Percentiles rank a stretch among this genome's conserved stretches.
These are phyloP conservation scores for Luehdorfia chinensis DNA, from an alignment of 1,140 invertebrate genomes.

Conservation along the genomic window DNA sequence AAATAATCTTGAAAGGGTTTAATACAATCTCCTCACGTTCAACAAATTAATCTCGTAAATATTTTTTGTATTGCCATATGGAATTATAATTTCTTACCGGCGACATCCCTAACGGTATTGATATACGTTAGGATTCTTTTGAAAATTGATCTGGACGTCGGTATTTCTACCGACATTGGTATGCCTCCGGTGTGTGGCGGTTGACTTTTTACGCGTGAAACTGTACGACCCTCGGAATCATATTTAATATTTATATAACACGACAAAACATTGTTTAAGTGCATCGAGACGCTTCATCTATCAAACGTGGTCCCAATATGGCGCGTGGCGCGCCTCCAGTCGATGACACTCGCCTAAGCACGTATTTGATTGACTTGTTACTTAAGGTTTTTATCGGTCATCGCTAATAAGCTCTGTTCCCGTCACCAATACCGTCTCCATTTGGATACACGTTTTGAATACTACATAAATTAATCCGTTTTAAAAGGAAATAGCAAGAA, in stretches of 20 bases:
- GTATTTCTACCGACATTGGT: slow-evolving; percentile 3
- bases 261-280: slow-evolving; percentile 18
- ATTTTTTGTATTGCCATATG: background rate
- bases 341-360: slow-evolving; percentile 32
- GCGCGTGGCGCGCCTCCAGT: slow-evolving; percentile 36
- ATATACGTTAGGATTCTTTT: background rate
- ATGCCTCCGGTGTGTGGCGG: slow-evolving; percentile 7
- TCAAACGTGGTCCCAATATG: slow-evolving; percentile 41
- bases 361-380: slow-evolving; percentile 51
- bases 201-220: slow-evolving; percentile 15
- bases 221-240: slow-evolving; percentile 5
- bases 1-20: too few species aligned
- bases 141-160: background rate
- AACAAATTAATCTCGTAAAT: background rate
- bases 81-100: slow-evolving; percentile 3
- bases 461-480: too few species aligned
- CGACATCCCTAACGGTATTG: slow-evolving; percentile 8
- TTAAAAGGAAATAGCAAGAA: too few species aligned
- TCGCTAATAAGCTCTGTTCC: slow-evolving; percentile 43
- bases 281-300: slow-evolving; percentile 31
- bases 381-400: slow-evolving; percentile 32
- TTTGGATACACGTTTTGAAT: too few species aligned
- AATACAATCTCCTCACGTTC: background rate
- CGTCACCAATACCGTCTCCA: slow-evolving; percentile 23
- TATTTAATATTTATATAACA: slow-evolving; percentile 13